phyloP scores from a whole-genome alignment of 1,140 invertebrate species.

The Tetranychus cinnabarinus region DNA sequence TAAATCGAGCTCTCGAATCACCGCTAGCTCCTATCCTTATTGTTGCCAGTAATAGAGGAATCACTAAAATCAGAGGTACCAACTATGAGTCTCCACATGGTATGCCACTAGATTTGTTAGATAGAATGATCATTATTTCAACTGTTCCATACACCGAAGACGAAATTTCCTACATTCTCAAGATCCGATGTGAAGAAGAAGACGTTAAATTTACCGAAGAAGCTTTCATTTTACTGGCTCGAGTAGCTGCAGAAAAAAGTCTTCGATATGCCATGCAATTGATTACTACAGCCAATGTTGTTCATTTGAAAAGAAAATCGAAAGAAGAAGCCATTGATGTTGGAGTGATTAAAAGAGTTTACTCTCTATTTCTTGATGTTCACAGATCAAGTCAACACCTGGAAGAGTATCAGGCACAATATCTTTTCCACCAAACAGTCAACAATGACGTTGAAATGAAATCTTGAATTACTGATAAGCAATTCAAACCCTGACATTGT shows the following conservation, averaged over 20 bases:
- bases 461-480: too few species aligned
- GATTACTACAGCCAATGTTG: constrained; percentile 79
- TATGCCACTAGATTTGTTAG: constrained; percentile 83
- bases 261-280: constrained; percentile 86
- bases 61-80: constrained; percentile 83
- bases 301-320: constrained; percentile 57
- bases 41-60: constrained; percentile 96
- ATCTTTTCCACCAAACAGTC: not conserved
- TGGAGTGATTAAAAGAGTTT: constrained; percentile 82
- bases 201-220: constrained; percentile 84
- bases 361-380: constrained; percentile 81
- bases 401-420: not conserved
- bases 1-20: constrained; percentile 84
- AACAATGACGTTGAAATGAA: not conserved
- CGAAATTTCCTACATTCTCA: constrained; percentile 74
- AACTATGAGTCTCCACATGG: constrained; percentile 82
- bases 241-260: constrained; percentile 63
- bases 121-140: constrained; percentile 73
- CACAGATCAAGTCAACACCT: constrained; percentile 35
- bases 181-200: constrained; percentile 84
- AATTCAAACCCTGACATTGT: too few species aligned
- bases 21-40: constrained; percentile 93
- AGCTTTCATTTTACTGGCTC: constrained; percentile 67
- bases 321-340: constrained; percentile 30
- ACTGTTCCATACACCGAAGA: constrained; percentile 67